These are phyloP conservation scores for Siniperca knerii DNA, from an alignment of 2,113 vertebrate species.

Conservation along the genomic window DNA sequence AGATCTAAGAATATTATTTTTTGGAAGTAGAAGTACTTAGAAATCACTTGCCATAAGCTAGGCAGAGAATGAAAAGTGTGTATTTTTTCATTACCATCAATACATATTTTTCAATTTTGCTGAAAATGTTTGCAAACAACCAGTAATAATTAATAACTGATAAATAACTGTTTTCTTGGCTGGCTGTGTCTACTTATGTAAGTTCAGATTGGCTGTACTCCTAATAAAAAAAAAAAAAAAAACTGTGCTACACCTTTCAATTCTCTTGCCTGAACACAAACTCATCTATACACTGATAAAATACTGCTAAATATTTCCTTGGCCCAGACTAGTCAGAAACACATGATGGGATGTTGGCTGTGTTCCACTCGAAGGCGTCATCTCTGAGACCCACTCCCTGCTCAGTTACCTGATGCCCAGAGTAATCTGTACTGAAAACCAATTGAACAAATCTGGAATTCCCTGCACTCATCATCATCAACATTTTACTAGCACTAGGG, in stretches of 20 bases:
- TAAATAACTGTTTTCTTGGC: background rate
- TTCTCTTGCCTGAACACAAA: background rate
- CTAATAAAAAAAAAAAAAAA: background rate
- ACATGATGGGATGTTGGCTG: background rate
- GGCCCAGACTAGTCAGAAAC: background rate
- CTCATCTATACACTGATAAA: background rate
- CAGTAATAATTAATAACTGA: no score
- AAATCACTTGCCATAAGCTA: background rate
- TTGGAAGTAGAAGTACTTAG: background rate
- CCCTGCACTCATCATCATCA: background rate
- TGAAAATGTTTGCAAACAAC: constrained; percentile 1
- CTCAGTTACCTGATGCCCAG: constrained; percentile 5
- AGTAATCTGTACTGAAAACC: background rate
- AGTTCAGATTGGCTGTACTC: background rate
- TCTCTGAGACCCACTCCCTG: constrained; percentile 11
- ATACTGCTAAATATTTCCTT: background rate
- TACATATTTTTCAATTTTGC: background rate
- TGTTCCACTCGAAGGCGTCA: background rate
- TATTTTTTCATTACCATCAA: background rate
- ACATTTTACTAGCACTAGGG: no score
- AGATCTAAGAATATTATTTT: background rate
- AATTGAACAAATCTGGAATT: background rate
- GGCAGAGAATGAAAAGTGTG: background rate
- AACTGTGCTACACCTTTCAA: background rate
- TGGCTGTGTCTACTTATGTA: background rate